Evolutionary conservation across 1,140 invertebrate genomes (phyloP).

Genomic region (Philotrypesis tridentata): DNA sequence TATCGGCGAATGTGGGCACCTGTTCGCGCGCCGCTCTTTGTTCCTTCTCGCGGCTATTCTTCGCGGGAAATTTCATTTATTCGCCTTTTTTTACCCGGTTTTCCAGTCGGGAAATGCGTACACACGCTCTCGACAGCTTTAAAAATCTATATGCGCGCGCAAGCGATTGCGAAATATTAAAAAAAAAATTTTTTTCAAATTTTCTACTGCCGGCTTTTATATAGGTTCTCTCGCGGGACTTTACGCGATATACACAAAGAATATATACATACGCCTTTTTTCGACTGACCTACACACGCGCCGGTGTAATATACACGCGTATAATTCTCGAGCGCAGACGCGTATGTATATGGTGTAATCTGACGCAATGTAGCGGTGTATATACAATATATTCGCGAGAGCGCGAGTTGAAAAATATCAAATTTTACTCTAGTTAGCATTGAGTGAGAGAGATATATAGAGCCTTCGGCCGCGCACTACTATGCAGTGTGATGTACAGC

Average conservation of each 20-base stretch:
- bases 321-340: not conserved
- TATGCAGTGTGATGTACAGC: not conserved
- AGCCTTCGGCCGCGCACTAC: too few species aligned
- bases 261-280: not conserved
- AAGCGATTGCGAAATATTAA: not conserved
- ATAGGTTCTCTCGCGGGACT: not conserved
- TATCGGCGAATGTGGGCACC: not conserved
- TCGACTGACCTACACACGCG: not conserved
- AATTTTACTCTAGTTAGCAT: not conserved
- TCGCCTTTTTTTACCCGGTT: too few species aligned
- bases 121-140: too few species aligned
- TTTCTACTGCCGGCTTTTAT: not conserved
- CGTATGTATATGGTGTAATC: not conserved
- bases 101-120: too few species aligned
- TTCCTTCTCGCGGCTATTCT: not conserved
- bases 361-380: too few species aligned
- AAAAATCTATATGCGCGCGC: too few species aligned
- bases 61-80: not conserved
- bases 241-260: not conserved
- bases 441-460: too few species aligned
- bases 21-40: not conserved
- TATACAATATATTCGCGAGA: too few species aligned
- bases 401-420: not conserved
- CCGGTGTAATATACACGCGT: too few species aligned
- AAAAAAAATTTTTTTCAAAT: not conserved